Conservation (phyloP, 2,888 invertebrate genomes). For the Agrochola circellaris region DNA sequence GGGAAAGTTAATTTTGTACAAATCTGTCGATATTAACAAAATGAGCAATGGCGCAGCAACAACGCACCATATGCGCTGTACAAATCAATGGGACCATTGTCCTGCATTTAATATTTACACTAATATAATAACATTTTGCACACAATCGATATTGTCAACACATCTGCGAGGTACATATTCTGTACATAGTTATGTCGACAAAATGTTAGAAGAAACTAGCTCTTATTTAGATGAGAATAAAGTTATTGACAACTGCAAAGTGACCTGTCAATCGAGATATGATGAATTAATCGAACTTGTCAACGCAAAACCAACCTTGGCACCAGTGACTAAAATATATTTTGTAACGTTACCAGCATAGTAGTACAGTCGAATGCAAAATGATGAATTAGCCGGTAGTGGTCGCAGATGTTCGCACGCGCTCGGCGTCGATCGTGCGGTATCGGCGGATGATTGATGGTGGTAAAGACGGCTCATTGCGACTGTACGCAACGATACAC, state of each 20-base stretch:
- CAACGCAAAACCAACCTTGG: constrained; percentile 25
- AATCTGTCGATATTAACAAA: constrained; percentile 65
- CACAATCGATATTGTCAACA: constrained; percentile 67
- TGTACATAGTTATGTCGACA: constrained; percentile 10
- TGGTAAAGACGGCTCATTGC: constrained; percentile 58
- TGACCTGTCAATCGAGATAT: constrained; percentile 61
- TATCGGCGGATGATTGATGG: constrained; percentile 68
- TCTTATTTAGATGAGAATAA: constrained; percentile 42
- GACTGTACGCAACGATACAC: constrained; percentile 60
- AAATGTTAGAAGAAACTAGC: constrained; percentile 40
- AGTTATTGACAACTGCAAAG: constrained; percentile 48
- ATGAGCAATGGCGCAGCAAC: constrained; percentile 67
- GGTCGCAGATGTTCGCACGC: constrained; percentile 66
- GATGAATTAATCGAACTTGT: constrained; percentile 58
- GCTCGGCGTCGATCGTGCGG: constrained; percentile 56
- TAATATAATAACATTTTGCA: constrained; percentile 65
- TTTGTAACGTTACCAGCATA: constrained; percentile 6
- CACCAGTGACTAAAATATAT: background rate
- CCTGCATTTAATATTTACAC: constrained; percentile 63
- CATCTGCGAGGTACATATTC: constrained; percentile 63
- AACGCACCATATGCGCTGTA: constrained; percentile 60
- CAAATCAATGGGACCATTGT: constrained; percentile 60
- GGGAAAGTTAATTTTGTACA: constrained; percentile 53
- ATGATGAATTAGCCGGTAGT: constrained; percentile 66
- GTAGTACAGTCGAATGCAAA: constrained; percentile 55